Conservation (phyloP, 2,113 vertebrate species). For the Microtus ochrogaster region DNA sequence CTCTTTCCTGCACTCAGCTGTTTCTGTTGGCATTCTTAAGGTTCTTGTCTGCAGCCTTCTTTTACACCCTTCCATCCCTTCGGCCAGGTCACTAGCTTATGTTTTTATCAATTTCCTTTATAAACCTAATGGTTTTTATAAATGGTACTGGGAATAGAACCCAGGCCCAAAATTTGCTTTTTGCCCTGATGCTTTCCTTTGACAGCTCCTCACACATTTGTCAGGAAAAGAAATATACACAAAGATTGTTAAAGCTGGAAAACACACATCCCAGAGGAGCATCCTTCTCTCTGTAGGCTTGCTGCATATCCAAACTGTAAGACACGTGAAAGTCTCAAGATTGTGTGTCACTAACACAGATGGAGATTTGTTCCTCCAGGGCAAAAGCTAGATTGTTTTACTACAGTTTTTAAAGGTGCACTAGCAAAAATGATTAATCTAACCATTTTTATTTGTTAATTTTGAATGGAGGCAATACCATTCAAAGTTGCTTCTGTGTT, state of each 20-base stretch:
- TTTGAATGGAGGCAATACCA: not conserved
- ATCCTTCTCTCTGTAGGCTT: not conserved
- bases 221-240: not conserved
- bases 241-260: not conserved
- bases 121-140: not conserved
- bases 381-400: not conserved
- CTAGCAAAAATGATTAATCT: not conserved
- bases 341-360: not conserved
- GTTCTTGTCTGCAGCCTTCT: too few species aligned
- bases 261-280: not conserved
- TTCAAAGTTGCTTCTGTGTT: not conserved
- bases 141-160: not conserved
- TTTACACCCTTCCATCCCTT: not conserved
- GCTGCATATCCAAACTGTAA: not conserved
- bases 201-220: not conserved
- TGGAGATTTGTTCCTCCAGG: not conserved
- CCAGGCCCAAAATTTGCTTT: not conserved
- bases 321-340: not conserved
- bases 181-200: not conserved
- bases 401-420: not conserved
- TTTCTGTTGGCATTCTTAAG: not conserved
- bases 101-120: not conserved
- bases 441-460: conserved; percentile 27
- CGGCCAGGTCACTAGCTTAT: not conserved
- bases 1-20: not conserved